A percentile compares a stretch with the other conserved stretches of the same genome.
phyloP scores from a whole-genome alignment of 1,140 invertebrate species.

The Calliphora vicina region DNA sequence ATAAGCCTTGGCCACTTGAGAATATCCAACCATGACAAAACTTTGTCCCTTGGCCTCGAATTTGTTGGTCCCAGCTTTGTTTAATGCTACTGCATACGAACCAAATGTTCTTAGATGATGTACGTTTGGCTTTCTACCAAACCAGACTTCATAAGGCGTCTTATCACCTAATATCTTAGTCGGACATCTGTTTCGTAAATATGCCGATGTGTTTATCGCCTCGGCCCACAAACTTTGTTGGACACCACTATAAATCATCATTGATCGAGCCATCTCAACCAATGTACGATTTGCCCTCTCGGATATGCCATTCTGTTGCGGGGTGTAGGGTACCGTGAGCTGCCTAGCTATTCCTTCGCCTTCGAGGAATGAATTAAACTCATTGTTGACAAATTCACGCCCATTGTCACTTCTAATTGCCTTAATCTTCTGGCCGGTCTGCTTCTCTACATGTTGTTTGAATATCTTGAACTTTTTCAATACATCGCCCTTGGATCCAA shows the following conservation, averaged over 20 bases:
- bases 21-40: slow-evolving; percentile 20
- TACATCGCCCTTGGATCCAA: slow-evolving; percentile 62
- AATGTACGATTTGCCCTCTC: slow-evolving; percentile 50
- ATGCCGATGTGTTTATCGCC: slow-evolving; percentile 60
- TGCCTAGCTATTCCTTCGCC: slow-evolving; percentile 40
- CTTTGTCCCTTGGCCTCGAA: neutral
- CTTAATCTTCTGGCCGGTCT: slow-evolving; percentile 46
- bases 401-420: slow-evolving; percentile 59
- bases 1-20: slow-evolving; percentile 20
- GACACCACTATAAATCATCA: slow-evolving; percentile 58
- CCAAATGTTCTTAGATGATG: slow-evolving; percentile 22
- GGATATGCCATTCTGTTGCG: slow-evolving; percentile 60
- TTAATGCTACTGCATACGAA: neutral
- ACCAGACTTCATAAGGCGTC: slow-evolving; percentile 56
- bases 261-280: slow-evolving; percentile 43
- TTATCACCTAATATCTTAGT: slow-evolving; percentile 44
- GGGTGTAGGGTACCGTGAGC: slow-evolving; percentile 47
- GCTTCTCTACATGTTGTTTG: slow-evolving; percentile 23
- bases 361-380: slow-evolving; percentile 27
- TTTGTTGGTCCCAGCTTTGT: slow-evolving; percentile 2
- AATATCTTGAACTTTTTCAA: slow-evolving; percentile 36
- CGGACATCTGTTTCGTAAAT: slow-evolving; percentile 53
- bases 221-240: slow-evolving; percentile 63
- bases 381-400: slow-evolving; percentile 50
- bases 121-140: slow-evolving; percentile 2